These are phyloP conservation scores for Lacerta agilis DNA, from an alignment of 2,797 vertebrate species.

Conservation along the genomic window DNA sequence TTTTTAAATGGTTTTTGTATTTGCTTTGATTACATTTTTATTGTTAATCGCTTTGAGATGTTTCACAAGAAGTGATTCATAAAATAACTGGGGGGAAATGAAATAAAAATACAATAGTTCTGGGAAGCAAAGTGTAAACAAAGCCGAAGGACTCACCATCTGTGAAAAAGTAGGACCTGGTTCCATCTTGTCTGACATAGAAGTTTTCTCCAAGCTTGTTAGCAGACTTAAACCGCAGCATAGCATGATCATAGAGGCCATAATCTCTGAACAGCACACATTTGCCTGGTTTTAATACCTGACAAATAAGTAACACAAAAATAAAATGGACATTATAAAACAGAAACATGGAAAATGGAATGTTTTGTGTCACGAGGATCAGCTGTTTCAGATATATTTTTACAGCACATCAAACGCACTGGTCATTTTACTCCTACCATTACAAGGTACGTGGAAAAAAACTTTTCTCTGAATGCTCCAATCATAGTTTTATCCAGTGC, in stretches of 20 bases:
- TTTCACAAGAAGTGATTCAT: too few relatives aligned
- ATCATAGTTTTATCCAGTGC: background rate
- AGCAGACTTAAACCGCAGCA: constrained; percentile 93
- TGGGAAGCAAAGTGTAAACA: constrained; percentile 23
- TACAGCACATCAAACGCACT: background rate
- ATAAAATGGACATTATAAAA: background rate
- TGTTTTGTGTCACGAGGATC: background rate
- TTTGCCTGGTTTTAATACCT: constrained; percentile 93
- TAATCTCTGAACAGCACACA: constrained; percentile 94
- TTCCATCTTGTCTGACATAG: constrained; percentile 96
- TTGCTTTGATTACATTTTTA: too few relatives aligned
- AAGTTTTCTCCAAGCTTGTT: constrained; percentile 95
- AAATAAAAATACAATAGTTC: background rate
- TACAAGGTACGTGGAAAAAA: background rate
- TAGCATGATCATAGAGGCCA: constrained; percentile 93
- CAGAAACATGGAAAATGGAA: background rate
- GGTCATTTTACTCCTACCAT: background rate
- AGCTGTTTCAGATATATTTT: background rate
- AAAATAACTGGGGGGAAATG: too few relatives aligned
- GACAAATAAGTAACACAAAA: constrained; percentile 40
- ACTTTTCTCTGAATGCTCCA: background rate
- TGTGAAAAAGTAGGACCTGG: constrained; percentile 94
- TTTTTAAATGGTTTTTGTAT: too few relatives aligned
- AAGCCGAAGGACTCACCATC: constrained; percentile 80
- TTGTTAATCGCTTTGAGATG: too few relatives aligned